A percentile compares a stretch with the other conserved stretches of the same genome.
Conservation (phyloP, 2,888 invertebrate genomes). For the Mystacides longicornis region DNA sequence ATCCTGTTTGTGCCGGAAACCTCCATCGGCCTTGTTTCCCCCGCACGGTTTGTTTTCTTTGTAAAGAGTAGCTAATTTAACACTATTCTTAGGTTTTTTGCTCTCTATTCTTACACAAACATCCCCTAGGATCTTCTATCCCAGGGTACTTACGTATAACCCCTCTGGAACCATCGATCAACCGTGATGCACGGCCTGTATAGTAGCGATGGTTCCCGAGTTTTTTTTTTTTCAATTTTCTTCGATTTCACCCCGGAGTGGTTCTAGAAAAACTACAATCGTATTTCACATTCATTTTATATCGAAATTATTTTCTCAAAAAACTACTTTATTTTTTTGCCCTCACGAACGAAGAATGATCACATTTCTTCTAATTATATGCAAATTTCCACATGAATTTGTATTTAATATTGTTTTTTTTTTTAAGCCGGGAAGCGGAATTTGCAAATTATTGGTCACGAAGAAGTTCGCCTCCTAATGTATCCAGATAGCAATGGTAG, state of each 20-base stretch:
- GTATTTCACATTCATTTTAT: too few relatives aligned
- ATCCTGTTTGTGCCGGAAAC: background rate
- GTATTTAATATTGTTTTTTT: too few relatives aligned
- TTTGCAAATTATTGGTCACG: too few relatives aligned
- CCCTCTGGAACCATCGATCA: constrained; percentile 19
- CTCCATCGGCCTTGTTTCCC: background rate
- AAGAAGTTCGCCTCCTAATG: too few relatives aligned
- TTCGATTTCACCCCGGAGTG: constrained; percentile 10
- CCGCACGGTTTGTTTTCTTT: background rate
- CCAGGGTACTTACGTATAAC: too few relatives aligned
- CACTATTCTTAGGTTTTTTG: background rate
- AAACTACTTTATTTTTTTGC: too few relatives aligned
- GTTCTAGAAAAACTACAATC: constrained; percentile 9
- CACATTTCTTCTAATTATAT: too few relatives aligned
- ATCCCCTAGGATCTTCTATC: background rate
- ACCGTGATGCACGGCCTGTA: constrained; percentile 18
- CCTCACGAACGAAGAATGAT: too few relatives aligned
- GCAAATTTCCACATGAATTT: too few relatives aligned
- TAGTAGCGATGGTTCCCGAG: constrained; percentile 3
- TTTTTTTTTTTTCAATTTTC: constrained; percentile 17
- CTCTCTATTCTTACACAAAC: background rate
- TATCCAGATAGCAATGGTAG: too few relatives aligned
- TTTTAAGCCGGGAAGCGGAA: too few relatives aligned
- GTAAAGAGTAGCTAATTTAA: background rate
- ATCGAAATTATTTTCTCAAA: too few relatives aligned